phyloP scores from a whole-genome alignment of 2,797 vertebrate species.

The Gastrophryne carolinensis region DNA sequence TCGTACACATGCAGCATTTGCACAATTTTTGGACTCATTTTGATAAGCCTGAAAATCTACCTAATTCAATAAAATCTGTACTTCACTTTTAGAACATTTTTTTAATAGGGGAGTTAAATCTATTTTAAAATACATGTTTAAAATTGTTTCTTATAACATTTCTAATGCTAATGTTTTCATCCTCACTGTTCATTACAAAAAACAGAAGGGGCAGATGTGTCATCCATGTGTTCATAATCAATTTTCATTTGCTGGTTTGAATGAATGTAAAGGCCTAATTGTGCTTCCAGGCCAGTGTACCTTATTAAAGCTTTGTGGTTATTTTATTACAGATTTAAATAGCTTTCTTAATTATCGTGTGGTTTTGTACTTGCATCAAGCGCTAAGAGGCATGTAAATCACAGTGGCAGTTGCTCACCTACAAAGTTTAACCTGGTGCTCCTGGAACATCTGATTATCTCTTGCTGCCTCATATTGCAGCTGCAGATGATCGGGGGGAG shows the following conservation, averaged over 20 bases:
- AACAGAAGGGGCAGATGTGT: conserved; percentile 36
- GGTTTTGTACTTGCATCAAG: conserved; percentile 1
- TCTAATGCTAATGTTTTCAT: too few relatives aligned
- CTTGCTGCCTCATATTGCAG: conserved; percentile 7
- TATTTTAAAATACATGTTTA: too few relatives aligned
- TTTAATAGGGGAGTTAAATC: too few relatives aligned
- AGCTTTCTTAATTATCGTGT: conserved; percentile 20
- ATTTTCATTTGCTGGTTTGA: conserved; percentile 33
- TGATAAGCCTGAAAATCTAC: too few relatives aligned
- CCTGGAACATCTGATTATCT: conserved; percentile 20
- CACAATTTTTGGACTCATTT: too few relatives aligned
- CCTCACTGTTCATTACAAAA: background rate
- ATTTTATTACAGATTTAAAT: conserved; percentile 31
- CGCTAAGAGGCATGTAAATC: conserved; percentile 22
- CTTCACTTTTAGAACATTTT: too few relatives aligned
- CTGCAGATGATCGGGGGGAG: too few relatives aligned
- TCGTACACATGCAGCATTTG: too few relatives aligned
- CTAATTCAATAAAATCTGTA: too few relatives aligned
- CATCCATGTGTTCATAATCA: conserved; percentile 25
- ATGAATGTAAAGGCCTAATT: conserved; percentile 26
- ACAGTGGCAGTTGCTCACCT: conserved; percentile 12
- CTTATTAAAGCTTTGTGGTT: background rate
- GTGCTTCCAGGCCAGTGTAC: background rate
- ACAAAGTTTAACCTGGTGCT: conserved; percentile 21
- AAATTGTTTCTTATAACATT: too few relatives aligned